phyloP scores from a whole-genome alignment of 2,888 invertebrate species.

The Sesia bembeciformis region DNA sequence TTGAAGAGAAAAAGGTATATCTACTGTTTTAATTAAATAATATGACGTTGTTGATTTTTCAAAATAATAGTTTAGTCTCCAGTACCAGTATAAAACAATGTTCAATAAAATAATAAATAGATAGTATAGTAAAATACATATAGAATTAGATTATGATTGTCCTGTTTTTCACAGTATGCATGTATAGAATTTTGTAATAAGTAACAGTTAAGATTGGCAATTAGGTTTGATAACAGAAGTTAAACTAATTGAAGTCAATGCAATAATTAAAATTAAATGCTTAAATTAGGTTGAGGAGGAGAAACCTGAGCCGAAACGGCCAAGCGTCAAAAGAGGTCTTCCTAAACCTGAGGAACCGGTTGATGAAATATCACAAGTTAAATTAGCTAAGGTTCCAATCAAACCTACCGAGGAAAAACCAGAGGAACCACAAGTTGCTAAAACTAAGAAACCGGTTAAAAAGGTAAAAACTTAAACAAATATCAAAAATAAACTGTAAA shows the following conservation, averaged over 20 bases:
- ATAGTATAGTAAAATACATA: too few species aligned
- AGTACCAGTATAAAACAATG: conserved; percentile 1
- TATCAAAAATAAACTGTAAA: not conserved
- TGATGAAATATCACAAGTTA: conserved; percentile 57
- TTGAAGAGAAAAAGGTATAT: conserved; percentile 42
- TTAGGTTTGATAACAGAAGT: too few species aligned
- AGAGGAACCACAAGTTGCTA: conserved; percentile 54
- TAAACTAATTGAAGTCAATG: not conserved
- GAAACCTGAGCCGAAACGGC: conserved; percentile 38
- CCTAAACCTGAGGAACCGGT: conserved; percentile 57
- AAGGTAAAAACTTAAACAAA: conserved; percentile 41
- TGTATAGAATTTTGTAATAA: too few species aligned
- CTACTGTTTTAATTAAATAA: conserved; percentile 1
- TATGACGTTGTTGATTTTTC: too few species aligned
- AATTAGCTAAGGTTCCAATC: conserved; percentile 47
- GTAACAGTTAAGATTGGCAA: not conserved
- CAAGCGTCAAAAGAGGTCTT: conserved; percentile 58
- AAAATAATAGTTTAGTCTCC: too few species aligned
- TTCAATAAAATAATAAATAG: not conserved
- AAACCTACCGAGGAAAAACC: conserved; percentile 48
- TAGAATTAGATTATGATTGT: too few species aligned
- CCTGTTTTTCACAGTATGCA: too few species aligned
- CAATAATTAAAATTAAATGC: not conserved
- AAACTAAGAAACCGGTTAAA: conserved; percentile 43
- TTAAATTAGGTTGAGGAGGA: conserved; percentile 45